A percentile compares a stretch with the other conserved stretches of the same genome.
Evolutionary conservation across 35 echinoderm and acorn worm species (phyloP).

Genomic region (Strongylocentrotus purpuratus): DNA sequence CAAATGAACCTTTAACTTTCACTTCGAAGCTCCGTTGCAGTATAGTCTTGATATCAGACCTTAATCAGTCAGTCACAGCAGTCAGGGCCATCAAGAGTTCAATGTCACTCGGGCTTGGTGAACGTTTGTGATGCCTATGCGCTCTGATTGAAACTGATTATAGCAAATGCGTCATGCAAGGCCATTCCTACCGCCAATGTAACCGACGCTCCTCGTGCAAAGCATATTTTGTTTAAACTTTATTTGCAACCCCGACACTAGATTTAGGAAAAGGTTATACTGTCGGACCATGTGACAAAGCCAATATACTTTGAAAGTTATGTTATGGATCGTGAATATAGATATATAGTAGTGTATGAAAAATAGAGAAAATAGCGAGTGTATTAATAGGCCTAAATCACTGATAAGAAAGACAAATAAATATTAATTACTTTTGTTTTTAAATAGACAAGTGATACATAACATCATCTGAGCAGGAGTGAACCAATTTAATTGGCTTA

Average conservation of each 20-base stretch:
- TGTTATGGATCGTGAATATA: not conserved
- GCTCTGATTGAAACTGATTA: not conserved
- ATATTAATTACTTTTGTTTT: too few relatives aligned
- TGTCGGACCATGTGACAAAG: not conserved
- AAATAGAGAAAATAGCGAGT: too few relatives aligned
- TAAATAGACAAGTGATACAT: too few relatives aligned
- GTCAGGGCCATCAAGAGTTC: not conserved
- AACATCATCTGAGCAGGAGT: too few relatives aligned
- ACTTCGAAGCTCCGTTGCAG: too few relatives aligned
- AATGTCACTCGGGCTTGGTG: not conserved
- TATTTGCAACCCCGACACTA: not conserved
- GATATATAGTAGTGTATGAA: not conserved
- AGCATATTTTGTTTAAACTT: not conserved
- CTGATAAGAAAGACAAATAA: too few relatives aligned
- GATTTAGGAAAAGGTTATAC: not conserved
- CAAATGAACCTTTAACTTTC: too few relatives aligned
- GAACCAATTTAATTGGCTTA: too few relatives aligned
- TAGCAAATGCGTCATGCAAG: constrained; percentile 9
- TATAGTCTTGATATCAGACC: not conserved
- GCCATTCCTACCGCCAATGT: not conserved
- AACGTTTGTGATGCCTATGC: not conserved
- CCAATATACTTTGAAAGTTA: not conserved
- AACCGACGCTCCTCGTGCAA: not conserved
- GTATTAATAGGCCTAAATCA: too few relatives aligned
- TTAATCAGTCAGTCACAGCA: not conserved